Evolutionary conservation across 1,140 invertebrate species (phyloP).

Genomic region (Macrobrachium rosenbergii): DNA sequence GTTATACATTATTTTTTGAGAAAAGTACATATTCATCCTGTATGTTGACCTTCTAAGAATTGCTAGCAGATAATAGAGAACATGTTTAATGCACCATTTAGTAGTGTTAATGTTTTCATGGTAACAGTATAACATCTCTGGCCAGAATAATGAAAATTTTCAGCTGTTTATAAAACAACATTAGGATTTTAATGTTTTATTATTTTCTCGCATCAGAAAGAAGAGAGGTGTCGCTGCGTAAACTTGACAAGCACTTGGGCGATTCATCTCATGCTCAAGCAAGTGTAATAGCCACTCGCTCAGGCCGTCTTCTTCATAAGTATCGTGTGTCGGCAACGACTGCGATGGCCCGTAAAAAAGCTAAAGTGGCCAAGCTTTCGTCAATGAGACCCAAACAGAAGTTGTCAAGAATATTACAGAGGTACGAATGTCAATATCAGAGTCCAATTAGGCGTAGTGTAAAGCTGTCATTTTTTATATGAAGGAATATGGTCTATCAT

Average conservation of each 20-base stretch:
- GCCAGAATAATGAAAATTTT: no score
- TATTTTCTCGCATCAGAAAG: conserved; percentile 15
- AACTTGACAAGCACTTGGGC: conserved; percentile 16
- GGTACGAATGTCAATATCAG: conserved; percentile 23
- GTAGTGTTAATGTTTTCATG: no score
- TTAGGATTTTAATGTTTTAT: no score
- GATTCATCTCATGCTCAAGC: conserved; percentile 16
- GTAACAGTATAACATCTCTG: no score
- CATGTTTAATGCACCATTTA: no score
- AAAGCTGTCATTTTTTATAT: no score
- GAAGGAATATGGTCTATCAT: no score
- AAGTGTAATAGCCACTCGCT: conserved; percentile 35
- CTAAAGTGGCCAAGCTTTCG: conserved; percentile 51
- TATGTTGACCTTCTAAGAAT: no score
- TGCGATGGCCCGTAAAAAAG: conserved; percentile 67
- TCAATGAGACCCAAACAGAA: conserved; percentile 59
- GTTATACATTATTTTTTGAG: no score
- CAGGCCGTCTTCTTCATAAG: conserved; percentile 50
- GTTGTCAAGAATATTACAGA: conserved; percentile 56
- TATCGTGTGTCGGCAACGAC: conserved; percentile 69
- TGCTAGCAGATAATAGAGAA: no score
- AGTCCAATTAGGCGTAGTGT: neutral
- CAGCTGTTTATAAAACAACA: no score
- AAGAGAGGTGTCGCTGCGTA: conserved; percentile 12
- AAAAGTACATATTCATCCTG: no score